Percentiles rank a stretch among this genome's conserved stretches.
These are phyloP conservation scores for Diaprepes abbreviatus DNA, from an alignment of 2,888 invertebrate genomes.

Conservation along the genomic window DNA sequence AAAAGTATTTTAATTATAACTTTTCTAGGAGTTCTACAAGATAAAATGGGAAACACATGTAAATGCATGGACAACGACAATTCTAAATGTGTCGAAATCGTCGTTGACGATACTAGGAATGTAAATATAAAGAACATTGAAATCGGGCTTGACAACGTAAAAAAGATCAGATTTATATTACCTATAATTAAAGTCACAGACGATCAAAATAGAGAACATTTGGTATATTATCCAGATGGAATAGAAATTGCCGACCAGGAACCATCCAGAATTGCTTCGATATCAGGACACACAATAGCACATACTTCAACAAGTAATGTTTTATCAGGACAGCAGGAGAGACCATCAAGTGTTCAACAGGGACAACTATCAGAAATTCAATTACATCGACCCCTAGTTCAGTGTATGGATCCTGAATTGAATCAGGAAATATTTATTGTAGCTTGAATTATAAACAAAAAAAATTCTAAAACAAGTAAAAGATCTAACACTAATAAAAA, in stretches of 20 bases:
- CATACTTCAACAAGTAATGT: background rate
- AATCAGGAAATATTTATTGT: too few relatives aligned
- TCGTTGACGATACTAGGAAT: constrained; percentile 38
- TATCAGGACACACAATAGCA: background rate
- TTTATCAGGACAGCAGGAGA: too few relatives aligned
- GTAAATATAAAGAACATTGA: constrained; percentile 41
- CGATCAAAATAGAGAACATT: constrained; percentile 39
- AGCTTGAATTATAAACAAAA: too few relatives aligned
- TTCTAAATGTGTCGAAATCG: constrained; percentile 38
- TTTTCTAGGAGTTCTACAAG: background rate
- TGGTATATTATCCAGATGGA: constrained; percentile 21
- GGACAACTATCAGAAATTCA: too few relatives aligned
- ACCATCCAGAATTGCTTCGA: background rate
- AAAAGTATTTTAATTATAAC: too few relatives aligned
- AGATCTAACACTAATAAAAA: too few relatives aligned
- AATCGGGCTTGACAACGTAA: constrained; percentile 29
- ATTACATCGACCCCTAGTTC: too few relatives aligned
- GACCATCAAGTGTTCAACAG: too few relatives aligned
- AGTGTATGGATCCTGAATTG: too few relatives aligned
- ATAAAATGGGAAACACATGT: constrained; percentile 40
- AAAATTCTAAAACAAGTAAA: too few relatives aligned
- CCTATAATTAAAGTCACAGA: constrained; percentile 52
- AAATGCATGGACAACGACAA: background rate
- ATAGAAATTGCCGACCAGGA: background rate
- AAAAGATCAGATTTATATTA: constrained; percentile 45